Evolutionary conservation across 2,888 invertebrate species (phyloP), one percentile per base, ranked within the genome.

Genomic region (Falcaria lacertinaria): DNA sequence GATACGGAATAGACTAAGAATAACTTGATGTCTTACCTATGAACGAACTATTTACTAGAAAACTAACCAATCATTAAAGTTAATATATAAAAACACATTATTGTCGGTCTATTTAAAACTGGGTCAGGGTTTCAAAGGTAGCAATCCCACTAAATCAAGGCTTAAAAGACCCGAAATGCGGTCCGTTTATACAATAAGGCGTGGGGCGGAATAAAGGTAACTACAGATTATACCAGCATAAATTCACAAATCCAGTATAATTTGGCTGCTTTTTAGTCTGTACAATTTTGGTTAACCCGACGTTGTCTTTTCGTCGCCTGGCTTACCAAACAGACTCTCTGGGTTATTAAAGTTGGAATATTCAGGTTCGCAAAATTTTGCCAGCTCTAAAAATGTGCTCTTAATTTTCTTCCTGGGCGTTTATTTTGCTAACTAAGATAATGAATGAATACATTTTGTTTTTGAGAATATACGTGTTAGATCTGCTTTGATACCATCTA

Each of bases 171-270:
- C 65, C 58, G 48, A 56, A 71, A 68, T 63, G 61, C 60, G 52
- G 47, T 57, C 56, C 60, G 64, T 63, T 66, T 60, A 62, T 62
- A 63, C 61, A 58, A 60, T 60, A 63, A 61, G 61, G 63, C 64
- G 57, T 48, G 51, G 57, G 57, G 59, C 52, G 56, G 58, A 67
- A 58, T 66, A 59, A 69, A 65, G 55, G 58, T 69, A 62, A 69
- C 57, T 61, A 59, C 61, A 69, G 69, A 72, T 75, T 71, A 70
- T 65, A 53, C 55, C 51, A 54, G 63, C 65, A 65, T 71, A 74
- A 72, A 70, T 72, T 69, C 52, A 56, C 53, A 58, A 65, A 68
- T 65, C 62, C 58, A 47, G 48, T 52, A 46, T 55, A 54, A 61
- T 60, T 69, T 59, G 42, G 43, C 48, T 35, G 48, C 50, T 54